These are phyloP conservation scores for Rotaria magnacalcarata DNA, from an alignment of 2,888 invertebrate species.

Conservation along the genomic window DNA sequence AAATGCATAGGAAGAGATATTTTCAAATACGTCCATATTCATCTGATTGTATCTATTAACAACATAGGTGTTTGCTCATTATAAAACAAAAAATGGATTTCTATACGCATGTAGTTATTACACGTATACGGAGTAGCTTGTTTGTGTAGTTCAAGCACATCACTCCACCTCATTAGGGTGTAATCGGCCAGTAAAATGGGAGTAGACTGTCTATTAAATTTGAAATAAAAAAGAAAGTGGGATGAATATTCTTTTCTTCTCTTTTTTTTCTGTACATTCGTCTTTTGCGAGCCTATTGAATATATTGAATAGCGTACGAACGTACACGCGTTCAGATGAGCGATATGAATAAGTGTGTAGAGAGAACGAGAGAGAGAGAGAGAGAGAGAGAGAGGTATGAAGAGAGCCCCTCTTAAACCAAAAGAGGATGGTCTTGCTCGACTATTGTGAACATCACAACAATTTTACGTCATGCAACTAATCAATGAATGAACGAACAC, in stretches of 20 bases:
- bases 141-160: not conserved
- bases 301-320: not conserved
- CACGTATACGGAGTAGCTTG: not conserved
- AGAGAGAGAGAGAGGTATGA: too few relatives aligned
- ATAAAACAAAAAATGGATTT: not conserved
- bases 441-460: not conserved
- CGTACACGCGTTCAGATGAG: not conserved
- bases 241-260: not conserved
- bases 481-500: not conserved
- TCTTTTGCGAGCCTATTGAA: not conserved
- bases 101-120: not conserved
- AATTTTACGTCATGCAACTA: not conserved
- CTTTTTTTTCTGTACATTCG: not conserved
- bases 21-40: not conserved
- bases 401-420: not conserved
- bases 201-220: not conserved
- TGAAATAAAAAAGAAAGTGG: not conserved
- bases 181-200: not conserved
- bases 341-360: not conserved
- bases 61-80: not conserved
- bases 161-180: not conserved
- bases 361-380: not conserved
- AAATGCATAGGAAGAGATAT: not conserved
- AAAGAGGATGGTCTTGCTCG: not conserved
- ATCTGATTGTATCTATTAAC: not conserved